Base-by-base conservation (phyloP, 1,140 invertebrate genomes). In the Drosophila burlai region DNA sequence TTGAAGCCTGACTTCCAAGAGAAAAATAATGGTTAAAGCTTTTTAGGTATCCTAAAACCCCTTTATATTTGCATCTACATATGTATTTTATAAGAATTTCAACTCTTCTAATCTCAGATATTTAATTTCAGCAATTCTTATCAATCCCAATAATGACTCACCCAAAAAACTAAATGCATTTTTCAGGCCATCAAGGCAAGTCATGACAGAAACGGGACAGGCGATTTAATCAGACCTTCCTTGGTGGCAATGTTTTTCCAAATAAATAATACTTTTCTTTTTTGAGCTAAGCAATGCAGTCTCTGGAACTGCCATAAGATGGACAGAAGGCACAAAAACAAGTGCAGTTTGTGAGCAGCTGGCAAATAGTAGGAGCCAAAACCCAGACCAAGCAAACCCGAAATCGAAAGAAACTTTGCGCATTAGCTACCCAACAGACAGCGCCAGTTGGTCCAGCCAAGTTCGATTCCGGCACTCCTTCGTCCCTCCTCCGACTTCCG, bases 371-470 rank as follows among this genome's bases (percentile, higher is more conserved):
- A 55, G 8, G 10, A 3, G 10, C 10, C 45, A 24, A 29, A 49
- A n/a, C 24, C 36, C n/a, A 18, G 13, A 15, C 55, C n/a, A 62
- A 50, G 1, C 21, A 29, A 63, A 57, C 8, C 24, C 16, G 26
- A 52, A 52, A 34, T 67, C 63, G 52, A 80, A 76, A 79, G 67
- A 87, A 86, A 86, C 80, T 86, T 86, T 86, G 77, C 84, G 84
- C 83, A 86, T 86, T 86, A 87, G 72, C 81, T 69, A 15, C 24
- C 43, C 43, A 29, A 15, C 38, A 63, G 69, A 71, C 71, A 86
- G 83, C 83, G 83, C 83, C 83, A 86, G 60, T 83, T 75, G 72
- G 83, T 86, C 83, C 83, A 76, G 83, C 83, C 83, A 86, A 86
- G 67, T 83, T 67, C 31, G 59, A 34, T 52, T 26, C 13, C 16